These are phyloP conservation scores for Ornithoptera priamus DNA, from an alignment of 2,888 invertebrate genomes.

Conservation along the genomic window DNA sequence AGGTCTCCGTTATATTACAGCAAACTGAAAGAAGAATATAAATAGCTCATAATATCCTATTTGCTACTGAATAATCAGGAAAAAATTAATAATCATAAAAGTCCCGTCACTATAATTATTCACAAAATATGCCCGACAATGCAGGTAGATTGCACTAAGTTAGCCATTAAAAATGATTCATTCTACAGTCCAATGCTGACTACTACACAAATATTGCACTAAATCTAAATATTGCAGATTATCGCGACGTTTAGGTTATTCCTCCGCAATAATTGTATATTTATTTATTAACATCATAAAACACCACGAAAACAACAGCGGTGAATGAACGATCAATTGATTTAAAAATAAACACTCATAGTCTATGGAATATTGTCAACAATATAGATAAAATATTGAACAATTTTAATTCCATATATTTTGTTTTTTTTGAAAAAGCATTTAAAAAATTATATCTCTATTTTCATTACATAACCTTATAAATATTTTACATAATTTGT, in stretches of 20 bases:
- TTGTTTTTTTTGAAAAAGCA: not conserved
- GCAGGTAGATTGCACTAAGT: conserved; percentile 76
- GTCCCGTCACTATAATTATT: conserved; percentile 65
- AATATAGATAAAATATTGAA: conserved; percentile 41
- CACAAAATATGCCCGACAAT: conserved; percentile 70
- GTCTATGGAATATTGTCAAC: conserved; percentile 59
- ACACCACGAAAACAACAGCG: conserved; percentile 79
- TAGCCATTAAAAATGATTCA: conserved; percentile 52
- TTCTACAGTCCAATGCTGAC: conserved; percentile 50
- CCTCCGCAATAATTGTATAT: conserved; percentile 67
- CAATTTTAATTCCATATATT: not conserved
- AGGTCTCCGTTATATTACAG: conserved; percentile 48
- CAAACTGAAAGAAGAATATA: conserved; percentile 52
- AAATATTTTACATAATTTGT: not conserved
- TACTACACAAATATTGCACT: conserved; percentile 65
- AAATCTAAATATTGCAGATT: conserved; percentile 58
- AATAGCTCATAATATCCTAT: conserved; percentile 59
- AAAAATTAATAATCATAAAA: conserved; percentile 52
- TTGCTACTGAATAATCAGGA: conserved; percentile 58
- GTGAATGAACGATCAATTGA: conserved; percentile 79
- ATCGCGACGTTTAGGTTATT: conserved; percentile 54
- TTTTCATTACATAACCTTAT: not conserved
- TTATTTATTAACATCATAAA: conserved; percentile 74
- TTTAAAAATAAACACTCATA: conserved; percentile 59
- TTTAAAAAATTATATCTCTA: not conserved